Conservation (phyloP, 2,797 vertebrate species). For the Enteromius thamalakanensis region DNA sequence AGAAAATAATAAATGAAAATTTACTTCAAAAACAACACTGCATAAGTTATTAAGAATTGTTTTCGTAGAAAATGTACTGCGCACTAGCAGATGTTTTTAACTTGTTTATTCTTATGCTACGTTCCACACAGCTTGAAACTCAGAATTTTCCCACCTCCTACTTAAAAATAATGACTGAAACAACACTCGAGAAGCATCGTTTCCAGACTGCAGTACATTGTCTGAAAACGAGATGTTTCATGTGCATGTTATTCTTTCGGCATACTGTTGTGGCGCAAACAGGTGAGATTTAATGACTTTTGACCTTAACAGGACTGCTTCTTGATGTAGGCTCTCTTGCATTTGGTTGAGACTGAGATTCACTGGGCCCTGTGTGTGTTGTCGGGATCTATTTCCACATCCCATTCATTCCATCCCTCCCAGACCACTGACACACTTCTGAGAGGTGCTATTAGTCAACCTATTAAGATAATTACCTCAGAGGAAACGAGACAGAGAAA, state of each 20-base stretch:
- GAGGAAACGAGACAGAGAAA: conserved; percentile 25
- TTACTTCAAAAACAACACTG: neutral
- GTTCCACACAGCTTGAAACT: conserved; percentile 6
- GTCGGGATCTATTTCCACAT: conserved; percentile 36
- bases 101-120: conserved; percentile 10
- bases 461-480: conserved; percentile 58
- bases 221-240: neutral
- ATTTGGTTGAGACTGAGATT: conserved; percentile 7
- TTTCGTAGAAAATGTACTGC: neutral
- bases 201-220: neutral
- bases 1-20: neutral
- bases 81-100: neutral
- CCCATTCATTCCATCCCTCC: conserved; percentile 23
- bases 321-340: neutral
- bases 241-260: neutral
- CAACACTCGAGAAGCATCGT: neutral
- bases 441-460: conserved; percentile 57
- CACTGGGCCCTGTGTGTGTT: neutral
- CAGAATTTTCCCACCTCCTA: neutral
- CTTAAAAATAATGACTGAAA: conserved; percentile 9
- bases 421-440: conserved; percentile 53
- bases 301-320: neutral
- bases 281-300: conserved; percentile 2
- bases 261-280: neutral
- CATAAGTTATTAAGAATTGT: conserved; percentile 10